Conservation (phyloP, 1,140 invertebrate species). For the Saccostrea echinata region DNA sequence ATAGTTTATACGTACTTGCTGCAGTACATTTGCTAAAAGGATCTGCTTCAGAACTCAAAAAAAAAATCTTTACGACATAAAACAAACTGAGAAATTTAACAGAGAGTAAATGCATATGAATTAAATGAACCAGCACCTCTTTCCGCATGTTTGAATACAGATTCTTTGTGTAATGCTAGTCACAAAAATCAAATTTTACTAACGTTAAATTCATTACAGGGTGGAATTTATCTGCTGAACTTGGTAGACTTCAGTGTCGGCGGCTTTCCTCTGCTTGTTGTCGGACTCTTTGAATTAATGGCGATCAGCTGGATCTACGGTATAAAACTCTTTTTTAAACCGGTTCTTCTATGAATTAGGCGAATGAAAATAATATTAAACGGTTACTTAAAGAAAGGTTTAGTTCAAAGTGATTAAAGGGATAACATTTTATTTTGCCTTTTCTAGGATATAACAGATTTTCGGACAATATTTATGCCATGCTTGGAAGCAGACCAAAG, state of each 20-base stretch:
- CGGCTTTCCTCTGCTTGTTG: slow-evolving; percentile 91
- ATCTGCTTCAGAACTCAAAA: too few species aligned
- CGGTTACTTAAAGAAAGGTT: not conserved
- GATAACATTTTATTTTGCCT: slow-evolving; percentile 29
- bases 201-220: slow-evolving; percentile 60
- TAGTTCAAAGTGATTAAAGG: not conserved
- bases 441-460: slow-evolving; percentile 81
- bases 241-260: slow-evolving; percentile 92
- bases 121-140: too few species aligned
- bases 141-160: too few species aligned
- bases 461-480: slow-evolving; percentile 85
- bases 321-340: slow-evolving; percentile 49
- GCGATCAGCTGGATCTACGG: slow-evolving; percentile 90
- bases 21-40: too few species aligned
- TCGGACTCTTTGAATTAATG: slow-evolving; percentile 87
- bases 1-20: too few species aligned
- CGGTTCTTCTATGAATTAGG: not conserved
- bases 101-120: too few species aligned
- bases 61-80: too few species aligned
- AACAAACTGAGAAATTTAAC: too few species aligned
- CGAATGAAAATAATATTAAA: not conserved
- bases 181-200: too few species aligned
- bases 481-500: slow-evolving; percentile 84
- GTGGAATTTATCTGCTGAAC: slow-evolving; percentile 91
- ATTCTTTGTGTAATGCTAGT: too few species aligned